These are phyloP conservation scores for Mirounga angustirostris DNA, from an alignment of 2,113 vertebrate species.

Conservation along the genomic window DNA sequence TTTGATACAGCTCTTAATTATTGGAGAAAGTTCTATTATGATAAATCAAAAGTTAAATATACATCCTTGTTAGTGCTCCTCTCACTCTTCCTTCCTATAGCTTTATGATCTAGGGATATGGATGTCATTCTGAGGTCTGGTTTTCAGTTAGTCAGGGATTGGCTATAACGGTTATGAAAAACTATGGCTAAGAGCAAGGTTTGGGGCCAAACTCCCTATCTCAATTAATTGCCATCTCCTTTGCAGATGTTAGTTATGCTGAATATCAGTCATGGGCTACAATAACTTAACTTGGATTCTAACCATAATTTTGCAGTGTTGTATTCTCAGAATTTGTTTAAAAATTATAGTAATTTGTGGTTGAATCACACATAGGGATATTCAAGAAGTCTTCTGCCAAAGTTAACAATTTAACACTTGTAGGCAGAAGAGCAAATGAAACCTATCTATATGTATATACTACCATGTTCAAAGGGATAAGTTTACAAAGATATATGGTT, in stretches of 20 bases:
- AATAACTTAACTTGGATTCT: constrained; percentile 25
- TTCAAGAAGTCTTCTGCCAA: not conserved
- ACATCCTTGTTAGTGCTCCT: not conserved
- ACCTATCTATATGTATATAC: not conserved
- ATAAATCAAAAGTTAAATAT: not conserved
- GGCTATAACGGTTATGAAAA: not conserved
- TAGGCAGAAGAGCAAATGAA: constrained; percentile 3
- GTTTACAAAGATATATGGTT: not conserved
- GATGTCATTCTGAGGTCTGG: not conserved
- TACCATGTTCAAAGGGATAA: not conserved
- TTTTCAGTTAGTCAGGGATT: not conserved
- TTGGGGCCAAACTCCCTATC: constrained; percentile 13
- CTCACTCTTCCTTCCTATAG: not conserved
- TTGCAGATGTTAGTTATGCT: constrained; percentile 38
- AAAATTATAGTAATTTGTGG: constrained; percentile 43
- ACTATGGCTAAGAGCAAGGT: not conserved
- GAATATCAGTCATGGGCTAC: not conserved
- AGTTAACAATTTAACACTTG: constrained; percentile 20
- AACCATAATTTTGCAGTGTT: not conserved
- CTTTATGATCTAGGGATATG: not conserved
- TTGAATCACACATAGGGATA: not conserved
- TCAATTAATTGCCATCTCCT: not conserved
- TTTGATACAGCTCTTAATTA: constrained; percentile 23
- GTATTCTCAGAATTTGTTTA: not conserved
- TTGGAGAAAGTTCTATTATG: not conserved